Evolutionary conservation across 1,140 invertebrate genomes (phyloP), one percentile per base, ranked within the genome.

Genomic region (Drosophila kanapiae): DNA sequence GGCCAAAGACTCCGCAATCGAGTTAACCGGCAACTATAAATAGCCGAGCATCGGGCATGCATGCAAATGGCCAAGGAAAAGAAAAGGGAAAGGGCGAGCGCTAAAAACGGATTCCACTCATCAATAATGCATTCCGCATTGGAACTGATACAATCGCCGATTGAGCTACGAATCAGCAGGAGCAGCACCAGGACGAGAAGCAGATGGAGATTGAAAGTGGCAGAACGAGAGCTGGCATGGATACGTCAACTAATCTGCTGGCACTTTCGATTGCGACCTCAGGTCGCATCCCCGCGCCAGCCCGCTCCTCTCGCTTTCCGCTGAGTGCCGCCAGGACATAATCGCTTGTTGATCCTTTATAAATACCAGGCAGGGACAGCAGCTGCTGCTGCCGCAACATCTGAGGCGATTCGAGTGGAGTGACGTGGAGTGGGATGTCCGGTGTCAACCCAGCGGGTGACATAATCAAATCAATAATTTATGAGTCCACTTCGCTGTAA

Each of bases 401-500:
- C 62, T 56, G 53, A 56, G 53, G 53, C 53, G 2, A 27, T 13
- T 33, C 14, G 48, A 47, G 16, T 54, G 53, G 43, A 43, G 45
- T 75, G 63, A 45, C 35, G 11, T 27, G 43, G 42, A 43, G 35
- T 29, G 35, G 29, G 54, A 35, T 40, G 70, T 13, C 42, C 43
- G 27, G 33, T 51, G 29, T 51, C 48, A 27, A 18, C 7, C 54
- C 65, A 63, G 56, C 75, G 78, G 70, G 85, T 90, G 85, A 85
- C 85, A 90, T 90, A 90, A 90, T 90, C 85, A 85, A 91, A 90
- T 90, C 81, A 90, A 90, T 90, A 90, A 85, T 90, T 90, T 90
- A 90, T 90, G 75, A 90, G 84, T 82, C 78, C 85, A 90, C 85
- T 90, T 82, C 68, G 75, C 81, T 70, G 67, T 90, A 90, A 90